A percentile compares a stretch with the other conserved stretches of the same genome.
These are phyloP conservation scores for Sylvilagus floridanus DNA, from an alignment of 2,797 vertebrate genomes.

Conservation along the genomic window DNA sequence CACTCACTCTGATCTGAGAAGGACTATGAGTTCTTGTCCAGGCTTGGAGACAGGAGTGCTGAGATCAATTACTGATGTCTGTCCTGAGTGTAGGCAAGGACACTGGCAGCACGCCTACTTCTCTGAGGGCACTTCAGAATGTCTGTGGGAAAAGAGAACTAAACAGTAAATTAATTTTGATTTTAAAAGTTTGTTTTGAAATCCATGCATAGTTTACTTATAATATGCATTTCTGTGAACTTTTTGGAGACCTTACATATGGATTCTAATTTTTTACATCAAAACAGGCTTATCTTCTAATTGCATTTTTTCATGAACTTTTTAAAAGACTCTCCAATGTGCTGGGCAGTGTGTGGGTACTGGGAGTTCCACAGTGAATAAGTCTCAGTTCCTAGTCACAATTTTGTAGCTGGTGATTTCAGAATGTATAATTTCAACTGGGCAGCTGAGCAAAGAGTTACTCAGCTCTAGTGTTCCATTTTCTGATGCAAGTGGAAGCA, in stretches of 20 bases:
- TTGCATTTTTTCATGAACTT: too few species aligned
- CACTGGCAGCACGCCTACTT: too few species aligned
- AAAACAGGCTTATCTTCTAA: too few species aligned
- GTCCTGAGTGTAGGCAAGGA: accelerated
- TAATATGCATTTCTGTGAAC: too few species aligned
- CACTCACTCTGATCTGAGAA: neutral
- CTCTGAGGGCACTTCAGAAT: neutral
- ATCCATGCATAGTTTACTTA: too few species aligned
- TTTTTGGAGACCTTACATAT: too few species aligned
- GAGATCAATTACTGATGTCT: neutral
- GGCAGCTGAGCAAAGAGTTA: neutral
- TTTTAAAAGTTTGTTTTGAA: too few species aligned
- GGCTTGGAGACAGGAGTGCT: neutral
- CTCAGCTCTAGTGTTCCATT: neutral
- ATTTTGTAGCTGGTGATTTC: neutral
- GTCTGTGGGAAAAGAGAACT: too few species aligned
- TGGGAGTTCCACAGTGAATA: neutral
- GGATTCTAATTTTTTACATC: too few species aligned
- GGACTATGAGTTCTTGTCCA: neutral
- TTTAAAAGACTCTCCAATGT: too few species aligned
- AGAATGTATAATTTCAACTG: neutral
- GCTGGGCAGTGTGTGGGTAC: neutral
- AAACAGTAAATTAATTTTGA: too few species aligned
- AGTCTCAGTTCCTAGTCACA: neutral
- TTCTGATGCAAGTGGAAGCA: neutral